Conservation (phyloP, 2,113 vertebrate species). For the Trogon melanurus region DNA sequence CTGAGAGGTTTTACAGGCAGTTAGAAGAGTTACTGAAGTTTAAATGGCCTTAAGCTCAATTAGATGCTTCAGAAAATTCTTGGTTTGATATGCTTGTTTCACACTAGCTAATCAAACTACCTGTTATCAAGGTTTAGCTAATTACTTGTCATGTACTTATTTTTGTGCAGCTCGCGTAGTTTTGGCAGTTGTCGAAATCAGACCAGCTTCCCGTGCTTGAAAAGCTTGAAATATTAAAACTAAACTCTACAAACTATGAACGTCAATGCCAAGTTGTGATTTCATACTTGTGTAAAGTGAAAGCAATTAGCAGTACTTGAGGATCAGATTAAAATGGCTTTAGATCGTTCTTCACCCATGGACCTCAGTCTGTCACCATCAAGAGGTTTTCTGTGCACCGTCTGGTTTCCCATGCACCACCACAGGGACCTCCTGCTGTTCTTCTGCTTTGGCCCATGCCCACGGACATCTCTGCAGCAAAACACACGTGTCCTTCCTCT, state of each 20-base stretch:
- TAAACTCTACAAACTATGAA: not conserved
- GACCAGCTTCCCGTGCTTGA: not conserved
- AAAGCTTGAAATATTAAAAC: not conserved
- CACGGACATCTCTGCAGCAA: not conserved
- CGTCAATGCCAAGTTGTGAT: not conserved
- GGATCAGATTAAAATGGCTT: not conserved
- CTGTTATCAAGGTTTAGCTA: constrained; percentile 5
- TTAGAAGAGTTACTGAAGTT: not conserved
- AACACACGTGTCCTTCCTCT: too few relatives aligned
- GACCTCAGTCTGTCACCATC: not conserved
- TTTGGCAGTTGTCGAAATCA: constrained; percentile 32
- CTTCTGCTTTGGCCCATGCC: rapidly evolving
- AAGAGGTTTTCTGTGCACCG: not conserved
- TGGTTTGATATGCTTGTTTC: not conserved
- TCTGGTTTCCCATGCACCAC: not conserved
- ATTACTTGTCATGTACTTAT: constrained; percentile 41
- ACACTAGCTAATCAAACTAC: constrained; percentile 19
- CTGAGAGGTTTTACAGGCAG: not conserved
- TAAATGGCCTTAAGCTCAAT: not conserved
- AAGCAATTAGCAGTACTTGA: constrained; percentile 39
- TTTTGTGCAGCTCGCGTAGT: constrained; percentile 15
- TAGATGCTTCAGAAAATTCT: not conserved
- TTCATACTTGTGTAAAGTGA: not conserved
- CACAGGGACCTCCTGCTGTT: not conserved
- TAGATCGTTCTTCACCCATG: not conserved